phyloP scores from a whole-genome alignment of 2,888 invertebrate genomes.

The Amiota mariae region DNA sequence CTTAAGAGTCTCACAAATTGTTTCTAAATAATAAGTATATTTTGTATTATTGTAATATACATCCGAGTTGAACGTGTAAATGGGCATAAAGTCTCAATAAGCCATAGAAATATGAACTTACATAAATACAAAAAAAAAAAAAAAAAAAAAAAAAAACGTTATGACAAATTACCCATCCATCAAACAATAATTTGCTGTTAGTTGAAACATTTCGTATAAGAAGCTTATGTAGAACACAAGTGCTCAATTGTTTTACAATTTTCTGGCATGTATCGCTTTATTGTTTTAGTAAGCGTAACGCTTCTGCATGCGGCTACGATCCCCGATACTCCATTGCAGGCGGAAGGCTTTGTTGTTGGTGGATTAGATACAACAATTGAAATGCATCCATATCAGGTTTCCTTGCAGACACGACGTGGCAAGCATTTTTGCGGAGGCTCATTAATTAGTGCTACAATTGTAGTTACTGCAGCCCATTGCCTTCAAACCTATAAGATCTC shows the following conservation, averaged over 20 bases:
- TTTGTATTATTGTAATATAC: too few relatives aligned
- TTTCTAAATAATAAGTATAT: too few relatives aligned
- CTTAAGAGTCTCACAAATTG: too few relatives aligned
- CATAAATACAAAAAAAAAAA: too few relatives aligned
- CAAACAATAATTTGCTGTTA: neutral
- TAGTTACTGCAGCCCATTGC: constrained; percentile 74
- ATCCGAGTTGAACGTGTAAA: too few relatives aligned
- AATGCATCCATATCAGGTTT: constrained; percentile 73
- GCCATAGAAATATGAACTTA: too few relatives aligned
- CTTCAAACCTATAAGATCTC: constrained; percentile 41
- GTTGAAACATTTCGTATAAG: neutral
- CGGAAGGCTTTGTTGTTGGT: constrained; percentile 72
- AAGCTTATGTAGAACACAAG: neutral
- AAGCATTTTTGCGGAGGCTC: constrained; percentile 73
- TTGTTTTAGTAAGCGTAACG: constrained; percentile 31
- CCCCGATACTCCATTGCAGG: constrained; percentile 39
- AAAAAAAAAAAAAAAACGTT: too few relatives aligned
- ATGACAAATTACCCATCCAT: constrained; percentile 3
- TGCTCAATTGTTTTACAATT: neutral
- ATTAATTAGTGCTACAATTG: constrained; percentile 62
- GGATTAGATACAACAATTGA: constrained; percentile 71
- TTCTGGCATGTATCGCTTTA: constrained; percentile 36
- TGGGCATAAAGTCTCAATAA: too few relatives aligned
- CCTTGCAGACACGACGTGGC: constrained; percentile 63
- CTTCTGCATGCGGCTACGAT: constrained; percentile 47